Percentiles rank a stretch among this genome's conserved stretches.
These are phyloP conservation scores for Pristionchus mayeri DNA, from an alignment of 2,888 invertebrate species.

Conservation along the genomic window DNA sequence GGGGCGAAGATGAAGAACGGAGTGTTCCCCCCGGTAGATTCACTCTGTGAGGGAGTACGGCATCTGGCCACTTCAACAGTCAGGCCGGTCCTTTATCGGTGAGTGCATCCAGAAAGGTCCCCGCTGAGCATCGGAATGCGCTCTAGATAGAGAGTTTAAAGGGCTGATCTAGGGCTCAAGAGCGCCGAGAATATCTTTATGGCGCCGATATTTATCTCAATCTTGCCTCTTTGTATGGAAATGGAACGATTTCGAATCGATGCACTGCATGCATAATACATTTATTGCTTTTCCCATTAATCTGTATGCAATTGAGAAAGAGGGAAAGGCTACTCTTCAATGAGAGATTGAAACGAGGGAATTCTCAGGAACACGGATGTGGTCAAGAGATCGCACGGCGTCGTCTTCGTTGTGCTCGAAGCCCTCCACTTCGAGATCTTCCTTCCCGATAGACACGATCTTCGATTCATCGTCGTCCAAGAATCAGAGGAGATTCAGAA, in stretches of 20 bases:
- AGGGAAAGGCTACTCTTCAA: no score
- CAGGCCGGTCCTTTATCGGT: constrained; percentile 18
- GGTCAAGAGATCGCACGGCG: neutral
- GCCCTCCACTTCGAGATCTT: constrained; percentile 26
- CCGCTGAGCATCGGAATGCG: no score
- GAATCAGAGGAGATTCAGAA: neutral
- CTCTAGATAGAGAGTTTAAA: no score
- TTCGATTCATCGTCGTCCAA: neutral
- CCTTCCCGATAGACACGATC: neutral
- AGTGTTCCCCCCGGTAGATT: neutral
- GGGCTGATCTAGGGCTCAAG: neutral
- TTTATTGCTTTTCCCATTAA: neutral
- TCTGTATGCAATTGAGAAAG: no score
- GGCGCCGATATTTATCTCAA: neutral
- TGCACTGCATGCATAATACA: no score
- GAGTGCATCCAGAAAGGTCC: neutral
- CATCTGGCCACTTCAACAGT: neutral
- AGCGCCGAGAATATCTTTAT: neutral
- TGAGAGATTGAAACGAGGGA: no score
- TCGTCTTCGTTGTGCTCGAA: neutral
- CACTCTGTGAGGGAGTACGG: neutral
- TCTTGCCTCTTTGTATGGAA: neutral
- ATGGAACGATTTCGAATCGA: neutral
- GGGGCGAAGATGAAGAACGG: neutral
- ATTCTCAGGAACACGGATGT: constrained; percentile 14